Conservation (phyloP, 2,888 invertebrate genomes). For the Julus scanicus region DNA sequence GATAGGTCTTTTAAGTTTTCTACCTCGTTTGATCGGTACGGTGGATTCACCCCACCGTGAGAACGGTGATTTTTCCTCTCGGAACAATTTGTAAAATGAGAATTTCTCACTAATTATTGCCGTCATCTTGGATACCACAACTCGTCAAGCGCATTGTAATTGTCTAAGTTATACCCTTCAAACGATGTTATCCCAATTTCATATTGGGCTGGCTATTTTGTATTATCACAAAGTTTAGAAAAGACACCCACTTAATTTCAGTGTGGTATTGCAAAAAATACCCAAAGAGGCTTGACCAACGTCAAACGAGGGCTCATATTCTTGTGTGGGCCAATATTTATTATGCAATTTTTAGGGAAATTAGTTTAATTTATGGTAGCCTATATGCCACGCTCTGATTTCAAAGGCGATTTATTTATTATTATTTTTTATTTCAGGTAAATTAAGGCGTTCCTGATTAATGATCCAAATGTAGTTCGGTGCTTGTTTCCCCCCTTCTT, state of each 20-base stretch:
- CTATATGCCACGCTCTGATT: constrained; percentile 47
- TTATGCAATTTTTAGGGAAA: background rate
- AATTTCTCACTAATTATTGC: too few relatives aligned
- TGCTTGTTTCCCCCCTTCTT: background rate
- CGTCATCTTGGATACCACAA: too few relatives aligned
- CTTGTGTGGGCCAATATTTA: constrained; percentile 33
- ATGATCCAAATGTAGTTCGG: constrained; percentile 4
- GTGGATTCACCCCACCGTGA: background rate
- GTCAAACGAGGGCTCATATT: background rate
- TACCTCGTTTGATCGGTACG: background rate
- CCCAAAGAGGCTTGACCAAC: background rate
- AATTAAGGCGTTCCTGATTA: constrained; percentile 9
- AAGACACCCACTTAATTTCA: too few relatives aligned
- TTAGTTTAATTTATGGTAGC: constrained; percentile 13
- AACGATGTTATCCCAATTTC: too few relatives aligned
- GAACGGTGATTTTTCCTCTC: background rate
- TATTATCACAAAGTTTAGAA: too few relatives aligned
- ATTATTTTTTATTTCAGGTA: background rate
- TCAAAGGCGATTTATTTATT: background rate
- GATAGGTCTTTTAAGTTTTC: background rate
- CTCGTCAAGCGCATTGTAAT: too few relatives aligned
- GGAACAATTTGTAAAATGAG: too few relatives aligned
- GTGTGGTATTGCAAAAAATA: too few relatives aligned
- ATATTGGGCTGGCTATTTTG: too few relatives aligned
- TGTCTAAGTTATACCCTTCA: too few relatives aligned